Conservation (phyloP, 2,797 vertebrate species). For the Syngnathus acus region DNA sequence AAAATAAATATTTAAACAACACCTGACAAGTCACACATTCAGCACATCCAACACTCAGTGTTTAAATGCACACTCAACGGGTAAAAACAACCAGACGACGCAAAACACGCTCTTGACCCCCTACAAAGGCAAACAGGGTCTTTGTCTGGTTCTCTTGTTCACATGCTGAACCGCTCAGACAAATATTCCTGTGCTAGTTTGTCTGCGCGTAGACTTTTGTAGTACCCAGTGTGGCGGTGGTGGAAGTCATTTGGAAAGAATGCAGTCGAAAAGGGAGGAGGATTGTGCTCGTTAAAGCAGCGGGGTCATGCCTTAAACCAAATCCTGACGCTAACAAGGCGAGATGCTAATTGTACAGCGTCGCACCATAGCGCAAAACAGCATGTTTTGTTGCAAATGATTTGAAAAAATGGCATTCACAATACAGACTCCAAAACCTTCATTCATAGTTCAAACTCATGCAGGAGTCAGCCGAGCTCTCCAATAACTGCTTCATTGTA, state of each 20-base stretch:
- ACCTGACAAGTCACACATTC: conserved; percentile 19
- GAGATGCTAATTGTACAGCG: conserved; percentile 40
- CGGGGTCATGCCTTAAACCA: conserved; percentile 61
- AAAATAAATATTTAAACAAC: background rate
- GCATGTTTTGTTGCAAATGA: background rate
- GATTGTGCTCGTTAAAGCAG: conserved; percentile 62
- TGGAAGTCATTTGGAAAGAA: conserved; percentile 77
- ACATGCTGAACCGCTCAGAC: conserved; percentile 68
- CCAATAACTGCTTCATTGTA: background rate
- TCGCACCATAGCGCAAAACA: background rate
- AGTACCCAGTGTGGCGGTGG: conserved; percentile 44
- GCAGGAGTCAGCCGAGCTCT: background rate
- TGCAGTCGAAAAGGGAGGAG: conserved; percentile 59
- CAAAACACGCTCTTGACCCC: conserved; percentile 31
- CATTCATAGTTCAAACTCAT: background rate
- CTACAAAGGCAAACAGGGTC: conserved; percentile 48
- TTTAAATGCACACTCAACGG: conserved; percentile 30
- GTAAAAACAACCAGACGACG: conserved; percentile 17
- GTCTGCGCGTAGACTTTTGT: conserved; percentile 24
- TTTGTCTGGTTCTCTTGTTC: conserved; percentile 57
- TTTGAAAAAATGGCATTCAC: background rate
- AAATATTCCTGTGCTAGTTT: conserved; percentile 47
- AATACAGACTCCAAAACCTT: background rate
- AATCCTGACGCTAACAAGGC: conserved; percentile 61
- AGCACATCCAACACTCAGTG: conserved; percentile 32